Base-by-base conservation (phyloP, 2,888 invertebrate genomes). In the Lymantria dispar region DNA sequence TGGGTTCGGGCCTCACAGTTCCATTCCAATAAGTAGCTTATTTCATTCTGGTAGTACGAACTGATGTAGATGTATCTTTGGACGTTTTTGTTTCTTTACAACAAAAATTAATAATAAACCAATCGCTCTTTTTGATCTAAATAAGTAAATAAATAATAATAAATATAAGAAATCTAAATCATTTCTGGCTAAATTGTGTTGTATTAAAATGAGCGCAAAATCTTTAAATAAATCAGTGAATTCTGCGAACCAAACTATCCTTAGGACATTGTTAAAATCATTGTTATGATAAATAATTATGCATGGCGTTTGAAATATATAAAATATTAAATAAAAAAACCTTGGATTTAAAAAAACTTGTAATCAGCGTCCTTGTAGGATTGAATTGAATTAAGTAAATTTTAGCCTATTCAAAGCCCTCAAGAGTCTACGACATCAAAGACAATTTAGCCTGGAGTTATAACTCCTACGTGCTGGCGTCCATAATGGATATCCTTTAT, bases 211-310 rank as follows among this genome's bases (percentile, higher is more conserved):
- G 43, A 47, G 49, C 53, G 41, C 43, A 50, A 45, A 49, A 36
- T 31, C n/a, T 54, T 45, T 54, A 44, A 31, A 60, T 33, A 51
- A 54, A 51, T 64, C 22, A 2, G 47, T 43, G 61, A 62, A 54
- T 62, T 50, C 74, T 77, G 78, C 77, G 78, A 76, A 76, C 54
- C 50, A 59, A 64, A 65, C 68, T 71, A 65, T 75, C 71, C 54
- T 65, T 74, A 68, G 60, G 50, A 60, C 63, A 61, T 71, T 69
- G 67, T 71, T 67, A 53, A 67, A 61, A 69, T 69, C 65, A 62
- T 67, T 67, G 59, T 69, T 62, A 60, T n/a, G n/a, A n/a, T 60
- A 54, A 56, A 61, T 68, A 52, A 55, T 55, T 46, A 14, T 52
- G 58, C 36, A 41, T 56, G 66, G 44, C 51, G 57, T 62, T 56